A percentile compares a stretch with the other conserved stretches of the same genome.
phyloP scores from a whole-genome alignment of 2,888 invertebrate genomes.

The Hermodice carunculata region DNA sequence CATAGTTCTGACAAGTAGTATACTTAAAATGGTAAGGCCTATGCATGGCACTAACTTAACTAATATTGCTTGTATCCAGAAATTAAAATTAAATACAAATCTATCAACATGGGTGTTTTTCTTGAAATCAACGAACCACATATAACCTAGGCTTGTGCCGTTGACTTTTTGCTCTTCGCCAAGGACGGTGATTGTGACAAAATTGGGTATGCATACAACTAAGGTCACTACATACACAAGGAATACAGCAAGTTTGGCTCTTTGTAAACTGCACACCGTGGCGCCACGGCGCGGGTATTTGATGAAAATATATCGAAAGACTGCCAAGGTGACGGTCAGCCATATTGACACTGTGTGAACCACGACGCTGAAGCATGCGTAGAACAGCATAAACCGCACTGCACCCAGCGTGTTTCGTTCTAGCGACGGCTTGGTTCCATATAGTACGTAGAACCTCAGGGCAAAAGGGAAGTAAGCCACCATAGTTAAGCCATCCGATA shows the following conservation, averaged over 20 bases:
- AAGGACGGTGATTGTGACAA: conserved; percentile 68
- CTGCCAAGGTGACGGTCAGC: conserved; percentile 91
- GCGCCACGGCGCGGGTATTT: conserved; percentile 81
- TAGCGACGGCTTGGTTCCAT: conserved; percentile 46
- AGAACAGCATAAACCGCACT: conserved; percentile 75
- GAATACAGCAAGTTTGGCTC: conserved; percentile 86
- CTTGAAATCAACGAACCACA: conserved; percentile 73
- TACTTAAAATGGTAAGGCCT: conserved; percentile 80
- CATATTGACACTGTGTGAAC: conserved; percentile 94
- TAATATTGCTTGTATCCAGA: conserved; percentile 93
- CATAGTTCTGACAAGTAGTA: conserved; percentile 70
- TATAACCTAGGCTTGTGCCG: conserved; percentile 37
- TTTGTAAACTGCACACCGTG: conserved; percentile 84
- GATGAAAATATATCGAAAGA: conserved; percentile 83
- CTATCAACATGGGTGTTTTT: conserved; percentile 53
- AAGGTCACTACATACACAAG: conserved; percentile 70
- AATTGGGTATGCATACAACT: conserved; percentile 65
- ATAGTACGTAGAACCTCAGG: conserved; percentile 74
- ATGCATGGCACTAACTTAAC: conserved; percentile 93
- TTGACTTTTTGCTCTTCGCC: neutral
- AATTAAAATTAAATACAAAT: conserved; percentile 76
- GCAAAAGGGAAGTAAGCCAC: conserved; percentile 91
- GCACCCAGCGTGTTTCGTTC: conserved; percentile 62
- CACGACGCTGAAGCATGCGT: conserved; percentile 89
- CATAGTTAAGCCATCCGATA: conserved; percentile 92